These are phyloP conservation scores for Neodontobutis hainanensis DNA, from an alignment of 2,113 vertebrate genomes.

Conservation along the genomic window DNA sequence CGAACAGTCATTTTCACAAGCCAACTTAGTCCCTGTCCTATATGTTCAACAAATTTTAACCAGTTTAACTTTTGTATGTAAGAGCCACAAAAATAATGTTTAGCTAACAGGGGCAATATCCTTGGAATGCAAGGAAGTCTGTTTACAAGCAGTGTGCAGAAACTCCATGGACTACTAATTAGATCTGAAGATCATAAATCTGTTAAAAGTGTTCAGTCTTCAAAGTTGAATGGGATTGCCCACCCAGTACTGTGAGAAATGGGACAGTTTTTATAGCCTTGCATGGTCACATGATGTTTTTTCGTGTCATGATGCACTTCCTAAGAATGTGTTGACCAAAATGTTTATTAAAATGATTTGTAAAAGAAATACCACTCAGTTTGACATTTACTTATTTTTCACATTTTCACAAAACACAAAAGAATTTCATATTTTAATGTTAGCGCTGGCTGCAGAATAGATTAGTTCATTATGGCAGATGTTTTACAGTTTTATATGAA, in stretches of 20 bases:
- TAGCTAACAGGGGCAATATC: conserved; percentile 13
- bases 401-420: too few relatives aligned
- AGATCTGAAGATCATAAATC: conserved; percentile 68
- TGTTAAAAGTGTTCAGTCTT: conserved; percentile 50
- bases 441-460: too few relatives aligned
- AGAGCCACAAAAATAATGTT: neutral
- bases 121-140: neutral
- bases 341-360: neutral
- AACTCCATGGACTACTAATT: conserved; percentile 63
- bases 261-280: conserved; percentile 48
- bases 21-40: too few relatives aligned
- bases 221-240: conserved; percentile 48
- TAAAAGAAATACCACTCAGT: neutral
- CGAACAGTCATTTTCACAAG: neutral
- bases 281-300: conserved; percentile 59
- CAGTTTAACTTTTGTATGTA: neutral
- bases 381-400: neutral
- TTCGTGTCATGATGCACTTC: conserved; percentile 20
- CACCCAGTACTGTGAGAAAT: conserved; percentile 53
- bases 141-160: conserved; percentile 25
- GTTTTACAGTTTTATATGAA: neutral
- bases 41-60: too few relatives aligned
- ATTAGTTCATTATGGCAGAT: neutral
- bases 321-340: conserved; percentile 22
- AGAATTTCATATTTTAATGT: too few relatives aligned